Percentiles rank a stretch among this genome's conserved stretches.
These are phyloP conservation scores for Bos javanicus DNA, from an alignment of 2,113 vertebrate genomes.

Conservation along the genomic window DNA sequence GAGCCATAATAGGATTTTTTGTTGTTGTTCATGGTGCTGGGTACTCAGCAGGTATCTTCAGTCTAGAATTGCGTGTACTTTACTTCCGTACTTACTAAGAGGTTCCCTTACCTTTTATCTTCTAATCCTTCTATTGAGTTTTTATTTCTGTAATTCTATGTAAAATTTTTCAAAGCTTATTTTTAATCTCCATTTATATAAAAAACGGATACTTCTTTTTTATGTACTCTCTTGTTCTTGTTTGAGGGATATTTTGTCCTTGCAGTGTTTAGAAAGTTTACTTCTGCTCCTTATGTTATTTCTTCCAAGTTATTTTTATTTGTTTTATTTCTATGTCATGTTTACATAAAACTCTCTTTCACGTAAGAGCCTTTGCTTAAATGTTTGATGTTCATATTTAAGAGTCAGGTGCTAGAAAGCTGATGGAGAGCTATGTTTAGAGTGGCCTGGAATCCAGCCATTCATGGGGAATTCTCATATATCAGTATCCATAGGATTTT, in stretches of 20 bases:
- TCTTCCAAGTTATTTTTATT: neutral
- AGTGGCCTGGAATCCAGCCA: neutral
- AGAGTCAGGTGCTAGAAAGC: neutral
- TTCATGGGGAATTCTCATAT: neutral
- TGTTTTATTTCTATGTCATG: neutral
- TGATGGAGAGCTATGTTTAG: neutral
- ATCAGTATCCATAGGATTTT: neutral
- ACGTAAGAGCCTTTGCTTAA: neutral
- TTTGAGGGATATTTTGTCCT: neutral
- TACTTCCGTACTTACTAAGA: neutral
- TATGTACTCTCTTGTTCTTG: neutral
- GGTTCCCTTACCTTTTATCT: neutral
- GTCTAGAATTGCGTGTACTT: neutral
- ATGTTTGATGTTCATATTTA: neutral
- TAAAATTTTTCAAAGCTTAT: slow-evolving; percentile 16
- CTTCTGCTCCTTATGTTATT: neutral
- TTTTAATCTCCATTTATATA: neutral
- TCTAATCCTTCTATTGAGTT: neutral
- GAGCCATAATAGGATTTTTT: neutral
- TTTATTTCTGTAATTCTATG: neutral
- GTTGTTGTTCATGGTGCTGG: neutral
- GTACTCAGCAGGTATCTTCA: neutral
- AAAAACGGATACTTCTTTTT: neutral
- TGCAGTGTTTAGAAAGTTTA: neutral
- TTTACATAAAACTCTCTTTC: neutral